A percentile compares a stretch with the other conserved stretches of the same genome.
These are phyloP conservation scores for Acanthurus leucopareius DNA, from an alignment of 2,797 vertebrate species.

Conservation along the genomic window DNA sequence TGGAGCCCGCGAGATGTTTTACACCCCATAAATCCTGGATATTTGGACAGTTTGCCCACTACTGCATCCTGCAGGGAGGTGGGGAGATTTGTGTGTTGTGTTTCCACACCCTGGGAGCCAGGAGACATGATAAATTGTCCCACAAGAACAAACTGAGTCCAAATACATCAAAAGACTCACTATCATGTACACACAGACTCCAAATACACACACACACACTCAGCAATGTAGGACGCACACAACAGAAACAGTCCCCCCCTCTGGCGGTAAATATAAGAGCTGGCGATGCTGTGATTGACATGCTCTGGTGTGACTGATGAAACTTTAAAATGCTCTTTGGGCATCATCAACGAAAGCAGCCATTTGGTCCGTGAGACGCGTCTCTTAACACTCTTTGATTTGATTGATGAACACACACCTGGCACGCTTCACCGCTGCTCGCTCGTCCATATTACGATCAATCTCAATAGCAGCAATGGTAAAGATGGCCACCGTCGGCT, in stretches of 20 bases:
- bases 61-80: conserved; percentile 56
- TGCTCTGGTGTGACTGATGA: conserved; percentile 45
- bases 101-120: conserved; percentile 60
- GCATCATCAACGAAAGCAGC: conserved; percentile 54
- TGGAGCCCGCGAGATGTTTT: conserved; percentile 47
- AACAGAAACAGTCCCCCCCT: conserved; percentile 1
- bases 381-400: conserved; percentile 55
- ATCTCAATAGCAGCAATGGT: conserved; percentile 51
- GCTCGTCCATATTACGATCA: conserved; percentile 52
- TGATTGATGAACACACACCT: conserved; percentile 67
- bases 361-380: conserved; percentile 52
- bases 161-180: conserved; percentile 66
- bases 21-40: conserved; percentile 72
- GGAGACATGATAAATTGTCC: conserved; percentile 74
- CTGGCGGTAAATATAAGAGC: conserved; percentile 5
- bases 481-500: conserved; percentile 38
- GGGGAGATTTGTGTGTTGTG: conserved; percentile 71
- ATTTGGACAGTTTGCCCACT: conserved; percentile 61
- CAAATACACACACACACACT: conserved; percentile 16
- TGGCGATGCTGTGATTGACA: conserved; percentile 41
- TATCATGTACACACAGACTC: conserved; percentile 10
- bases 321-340: conserved; percentile 57
- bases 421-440: conserved; percentile 46
- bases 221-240: background rate
- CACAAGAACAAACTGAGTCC: conserved; percentile 56